A percentile compares a stretch with the other conserved stretches of the same genome.
Conservation (phyloP, 1,140 invertebrate species). For the Brachionus rubens region DNA sequence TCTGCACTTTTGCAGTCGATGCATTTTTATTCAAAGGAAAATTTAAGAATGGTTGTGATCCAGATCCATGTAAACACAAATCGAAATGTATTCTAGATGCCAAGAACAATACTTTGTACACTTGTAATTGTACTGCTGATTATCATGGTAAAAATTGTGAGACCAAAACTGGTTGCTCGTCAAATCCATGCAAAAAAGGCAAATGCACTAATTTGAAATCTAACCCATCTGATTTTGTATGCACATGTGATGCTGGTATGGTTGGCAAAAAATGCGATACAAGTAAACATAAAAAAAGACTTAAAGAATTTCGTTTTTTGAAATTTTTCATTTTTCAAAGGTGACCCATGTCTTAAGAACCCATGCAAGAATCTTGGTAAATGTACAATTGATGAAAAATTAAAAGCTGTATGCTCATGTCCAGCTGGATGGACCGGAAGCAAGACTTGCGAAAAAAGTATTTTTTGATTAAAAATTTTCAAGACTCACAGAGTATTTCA, state of each 20-base stretch:
- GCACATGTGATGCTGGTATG: not conserved
- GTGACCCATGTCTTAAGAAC: slow-evolving; percentile 4
- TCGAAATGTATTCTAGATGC: slow-evolving; percentile 11
- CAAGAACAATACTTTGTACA: slow-evolving; percentile 5
- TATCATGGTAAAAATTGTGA: slow-evolving; percentile 35
- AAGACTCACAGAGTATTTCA: too few relatives aligned
- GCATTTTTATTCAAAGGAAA: not conserved
- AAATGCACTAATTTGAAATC: not conserved
- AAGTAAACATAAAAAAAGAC: not conserved
- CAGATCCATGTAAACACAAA: slow-evolving; percentile 32
- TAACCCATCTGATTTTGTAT: slow-evolving; percentile 3
- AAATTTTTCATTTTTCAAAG: not conserved
- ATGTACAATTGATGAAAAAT: slow-evolving; percentile 3
- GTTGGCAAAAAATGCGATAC: slow-evolving; percentile 31
- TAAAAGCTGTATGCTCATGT: slow-evolving; percentile 4
- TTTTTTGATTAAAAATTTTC: not conserved
- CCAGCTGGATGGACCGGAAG: not conserved
- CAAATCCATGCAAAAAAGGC: slow-evolving; percentile 5
- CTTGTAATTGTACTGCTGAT: not conserved
- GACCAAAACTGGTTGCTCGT: not conserved
- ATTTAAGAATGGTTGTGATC: slow-evolving; percentile 18
- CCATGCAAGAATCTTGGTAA: slow-evolving; percentile 18
- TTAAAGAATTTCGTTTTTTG: not conserved
- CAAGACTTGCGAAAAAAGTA: slow-evolving; percentile 38
- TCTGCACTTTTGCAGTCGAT: slow-evolving; percentile 6